Conservation (phyloP, 2,888 invertebrate species). For the Vannuccia rotundouncinata region DNA sequence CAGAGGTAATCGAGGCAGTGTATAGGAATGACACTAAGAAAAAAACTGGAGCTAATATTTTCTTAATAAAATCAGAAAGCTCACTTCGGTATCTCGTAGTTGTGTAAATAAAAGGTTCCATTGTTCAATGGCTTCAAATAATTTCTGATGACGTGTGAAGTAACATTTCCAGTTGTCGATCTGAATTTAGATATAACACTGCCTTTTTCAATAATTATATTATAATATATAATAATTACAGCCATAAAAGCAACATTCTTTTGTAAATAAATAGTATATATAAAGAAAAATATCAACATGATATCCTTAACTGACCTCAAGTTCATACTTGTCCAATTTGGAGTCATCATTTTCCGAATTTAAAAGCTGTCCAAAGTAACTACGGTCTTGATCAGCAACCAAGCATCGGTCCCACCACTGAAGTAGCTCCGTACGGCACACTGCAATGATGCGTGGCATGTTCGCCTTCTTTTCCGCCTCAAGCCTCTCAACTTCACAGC, state of each 20-base stretch:
- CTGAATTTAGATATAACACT: neutral
- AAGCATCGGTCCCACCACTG: slow-evolving; percentile 7
- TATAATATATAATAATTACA: too few relatives aligned
- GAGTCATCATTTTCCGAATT: neutral
- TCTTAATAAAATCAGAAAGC: too few relatives aligned
- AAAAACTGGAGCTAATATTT: neutral
- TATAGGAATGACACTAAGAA: neutral
- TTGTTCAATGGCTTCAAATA: neutral
- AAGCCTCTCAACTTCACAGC: neutral
- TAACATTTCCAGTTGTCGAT: neutral
- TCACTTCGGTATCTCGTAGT: neutral
- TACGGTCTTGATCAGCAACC: neutral
- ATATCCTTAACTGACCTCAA: neutral
- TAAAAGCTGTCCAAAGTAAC: neutral
- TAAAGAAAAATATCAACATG: neutral
- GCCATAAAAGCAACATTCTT: too few relatives aligned
- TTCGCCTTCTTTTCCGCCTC: neutral
- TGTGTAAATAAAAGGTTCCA: neutral
- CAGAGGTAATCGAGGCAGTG: neutral
- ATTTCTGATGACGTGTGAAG: neutral
- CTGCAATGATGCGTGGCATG: neutral
- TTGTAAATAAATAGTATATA: neutral
- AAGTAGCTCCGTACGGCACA: neutral
- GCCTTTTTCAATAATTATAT: too few relatives aligned
- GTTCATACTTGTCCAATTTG: neutral